Conservation (phyloP, 2,888 invertebrate genomes). For the Augiades crinisus region DNA sequence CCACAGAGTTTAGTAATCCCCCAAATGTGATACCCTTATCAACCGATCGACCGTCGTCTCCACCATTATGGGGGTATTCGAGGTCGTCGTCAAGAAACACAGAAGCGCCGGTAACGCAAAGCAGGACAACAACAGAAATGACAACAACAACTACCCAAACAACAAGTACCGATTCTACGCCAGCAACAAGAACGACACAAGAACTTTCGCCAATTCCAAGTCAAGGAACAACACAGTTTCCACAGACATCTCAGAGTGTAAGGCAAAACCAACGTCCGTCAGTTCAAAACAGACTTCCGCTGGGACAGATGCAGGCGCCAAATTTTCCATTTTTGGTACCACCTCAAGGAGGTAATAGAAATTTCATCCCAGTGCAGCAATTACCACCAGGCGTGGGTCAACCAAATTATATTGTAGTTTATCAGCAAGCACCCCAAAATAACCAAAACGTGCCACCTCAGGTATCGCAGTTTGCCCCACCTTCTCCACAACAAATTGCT, state of each 20-base stretch:
- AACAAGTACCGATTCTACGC: slow-evolving; percentile 19
- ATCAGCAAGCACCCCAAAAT: slow-evolving; percentile 28
- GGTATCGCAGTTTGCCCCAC: not conserved
- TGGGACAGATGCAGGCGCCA: slow-evolving; percentile 4
- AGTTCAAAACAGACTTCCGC: not conserved
- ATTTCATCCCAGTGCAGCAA: slow-evolving; percentile 26
- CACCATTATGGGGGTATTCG: not conserved
- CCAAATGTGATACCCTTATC: slow-evolving; percentile 19
- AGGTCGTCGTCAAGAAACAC: slow-evolving; percentile 1
- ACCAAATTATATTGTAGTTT: slow-evolving; percentile 33
- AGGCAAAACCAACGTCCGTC: not conserved
- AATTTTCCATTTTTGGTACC: slow-evolving; percentile 9
- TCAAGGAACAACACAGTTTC: slow-evolving; percentile 30
- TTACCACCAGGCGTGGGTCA: slow-evolving; percentile 26
- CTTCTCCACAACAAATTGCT: not conserved
- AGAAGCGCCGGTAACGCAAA: slow-evolving; percentile 1
- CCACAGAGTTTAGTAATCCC: slow-evolving; percentile 2
- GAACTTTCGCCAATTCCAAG: slow-evolving; percentile 15
- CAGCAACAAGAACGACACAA: slow-evolving; percentile 17
- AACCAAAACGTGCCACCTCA: slow-evolving; percentile 7
- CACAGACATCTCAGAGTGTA: slow-evolving; percentile 10
- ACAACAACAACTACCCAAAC: not conserved
- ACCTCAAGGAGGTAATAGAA: slow-evolving; percentile 12
- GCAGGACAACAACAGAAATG: not conserved
- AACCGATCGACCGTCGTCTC: slow-evolving; percentile 1